Conservation (phyloP, 2,888 invertebrate species). For the Sarcophaga subvicina region DNA sequence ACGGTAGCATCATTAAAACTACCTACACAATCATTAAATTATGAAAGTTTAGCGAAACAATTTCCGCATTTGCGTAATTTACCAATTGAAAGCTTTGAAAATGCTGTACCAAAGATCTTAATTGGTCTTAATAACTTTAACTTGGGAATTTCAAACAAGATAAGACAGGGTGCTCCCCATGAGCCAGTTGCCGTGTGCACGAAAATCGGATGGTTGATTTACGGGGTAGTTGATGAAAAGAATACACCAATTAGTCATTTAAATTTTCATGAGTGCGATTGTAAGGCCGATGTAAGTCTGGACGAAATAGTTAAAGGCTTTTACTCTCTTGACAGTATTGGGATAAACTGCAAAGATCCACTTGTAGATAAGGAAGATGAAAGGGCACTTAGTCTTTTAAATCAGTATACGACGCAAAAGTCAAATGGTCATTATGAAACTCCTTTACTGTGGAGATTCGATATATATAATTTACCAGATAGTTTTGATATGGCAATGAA, state of each 20-base stretch:
- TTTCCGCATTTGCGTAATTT: not conserved
- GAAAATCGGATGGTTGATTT: conserved; percentile 58
- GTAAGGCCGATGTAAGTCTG: not conserved
- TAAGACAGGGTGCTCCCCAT: conserved; percentile 32
- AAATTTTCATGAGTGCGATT: conserved; percentile 54
- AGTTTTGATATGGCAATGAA: conserved; percentile 7
- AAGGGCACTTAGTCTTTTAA: not conserved
- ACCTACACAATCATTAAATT: conserved; percentile 2
- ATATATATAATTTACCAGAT: not conserved
- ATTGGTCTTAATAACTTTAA: conserved; percentile 28
- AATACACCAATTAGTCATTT: conserved; percentile 40
- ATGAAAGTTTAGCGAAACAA: not conserved
- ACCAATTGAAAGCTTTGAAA: not conserved
- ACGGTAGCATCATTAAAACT: conserved; percentile 13
- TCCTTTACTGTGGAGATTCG: conserved; percentile 8
- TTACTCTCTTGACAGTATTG: conserved; percentile 43
- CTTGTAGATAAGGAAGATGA: conserved; percentile 6
- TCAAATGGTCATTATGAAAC: conserved; percentile 18
- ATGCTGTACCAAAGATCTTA: not conserved
- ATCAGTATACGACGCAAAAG: conserved; percentile 4
- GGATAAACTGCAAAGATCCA: conserved; percentile 32
- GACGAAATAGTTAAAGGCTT: conserved; percentile 41
- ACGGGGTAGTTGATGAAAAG: conserved; percentile 23
- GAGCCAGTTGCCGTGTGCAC: conserved; percentile 53
- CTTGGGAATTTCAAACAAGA: conserved; percentile 46